phyloP scores from a whole-genome alignment of 2,113 vertebrate genomes.

The Paramormyrops kingsleyae region DNA sequence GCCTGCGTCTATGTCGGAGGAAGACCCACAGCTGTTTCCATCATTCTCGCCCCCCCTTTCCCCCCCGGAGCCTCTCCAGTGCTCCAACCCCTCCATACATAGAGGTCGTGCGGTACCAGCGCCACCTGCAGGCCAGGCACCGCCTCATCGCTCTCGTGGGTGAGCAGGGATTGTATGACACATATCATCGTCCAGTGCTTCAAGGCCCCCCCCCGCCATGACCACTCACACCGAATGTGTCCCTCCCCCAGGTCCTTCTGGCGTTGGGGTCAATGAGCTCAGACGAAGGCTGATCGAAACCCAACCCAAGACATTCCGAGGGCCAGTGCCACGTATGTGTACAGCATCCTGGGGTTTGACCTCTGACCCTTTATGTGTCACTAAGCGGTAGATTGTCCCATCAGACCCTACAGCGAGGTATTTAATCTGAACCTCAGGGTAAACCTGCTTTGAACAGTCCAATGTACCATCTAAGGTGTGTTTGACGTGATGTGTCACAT shows the following conservation, averaged over 20 bases:
- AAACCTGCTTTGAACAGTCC: background rate
- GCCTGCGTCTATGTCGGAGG: conserved; percentile 80
- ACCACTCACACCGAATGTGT: background rate
- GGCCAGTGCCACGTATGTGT: conserved; percentile 80
- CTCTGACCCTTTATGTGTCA: background rate
- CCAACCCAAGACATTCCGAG: conserved; percentile 72
- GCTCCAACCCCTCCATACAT: conserved; percentile 67
- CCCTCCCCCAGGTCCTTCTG: conserved; percentile 71
- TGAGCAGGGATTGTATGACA: conserved; percentile 43
- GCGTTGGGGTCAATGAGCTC: conserved; percentile 89
- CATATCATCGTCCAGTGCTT: background rate
- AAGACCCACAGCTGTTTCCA: conserved; percentile 46
- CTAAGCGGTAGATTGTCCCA: background rate
- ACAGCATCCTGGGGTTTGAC: background rate
- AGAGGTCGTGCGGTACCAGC: conserved; percentile 84
- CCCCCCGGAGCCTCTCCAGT: conserved; percentile 54
- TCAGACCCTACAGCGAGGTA: background rate
- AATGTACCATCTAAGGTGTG: background rate
- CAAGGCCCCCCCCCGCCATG: background rate
- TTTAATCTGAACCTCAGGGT: background rate
- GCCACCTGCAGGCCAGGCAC: conserved; percentile 60
- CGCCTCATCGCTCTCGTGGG: conserved; percentile 80
- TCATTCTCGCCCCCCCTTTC: conserved; percentile 45
- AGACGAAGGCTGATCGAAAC: conserved; percentile 73
- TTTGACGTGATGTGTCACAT: background rate